phyloP scores from a whole-genome alignment of 2,113 vertebrate species.

The Anthoscopus minutus region DNA sequence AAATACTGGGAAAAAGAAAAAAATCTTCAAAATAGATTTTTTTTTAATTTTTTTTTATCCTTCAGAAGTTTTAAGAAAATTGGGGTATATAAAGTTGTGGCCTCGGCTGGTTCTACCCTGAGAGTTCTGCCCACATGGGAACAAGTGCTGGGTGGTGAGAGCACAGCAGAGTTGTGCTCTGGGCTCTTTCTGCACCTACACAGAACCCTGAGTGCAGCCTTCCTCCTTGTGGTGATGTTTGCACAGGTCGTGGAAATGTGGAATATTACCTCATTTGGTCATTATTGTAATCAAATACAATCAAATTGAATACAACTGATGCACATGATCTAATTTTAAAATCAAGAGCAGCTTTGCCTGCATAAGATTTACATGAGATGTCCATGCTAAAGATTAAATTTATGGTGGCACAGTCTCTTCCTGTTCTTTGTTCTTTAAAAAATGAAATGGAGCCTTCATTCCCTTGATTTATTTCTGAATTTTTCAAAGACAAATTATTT shows the following conservation, averaged over 20 bases:
- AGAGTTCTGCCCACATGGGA: background rate
- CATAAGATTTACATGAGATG: background rate
- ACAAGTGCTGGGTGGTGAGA: background rate
- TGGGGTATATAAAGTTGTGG: fast-evolving
- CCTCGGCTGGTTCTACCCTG: background rate
- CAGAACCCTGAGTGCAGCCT: background rate
- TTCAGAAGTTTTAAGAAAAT: background rate
- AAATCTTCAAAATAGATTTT: background rate
- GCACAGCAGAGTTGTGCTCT: fast-evolving
- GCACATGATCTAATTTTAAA: background rate
- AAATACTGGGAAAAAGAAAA: background rate
- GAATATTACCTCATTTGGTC: background rate
- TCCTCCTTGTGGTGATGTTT: background rate
- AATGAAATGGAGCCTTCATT: background rate
- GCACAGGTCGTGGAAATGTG: background rate
- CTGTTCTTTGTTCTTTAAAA: background rate
- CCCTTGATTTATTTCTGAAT: background rate
- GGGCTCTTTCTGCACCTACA: background rate
- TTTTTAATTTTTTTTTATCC: background rate
- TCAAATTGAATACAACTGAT: background rate
- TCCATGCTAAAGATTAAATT: background rate
- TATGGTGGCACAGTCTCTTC: background rate
- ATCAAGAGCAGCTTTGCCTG: background rate
- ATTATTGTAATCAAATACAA: background rate
- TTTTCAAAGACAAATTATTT: background rate